Conservation (phyloP, 2,113 vertebrate genomes). For the Bos javanicus region DNA sequence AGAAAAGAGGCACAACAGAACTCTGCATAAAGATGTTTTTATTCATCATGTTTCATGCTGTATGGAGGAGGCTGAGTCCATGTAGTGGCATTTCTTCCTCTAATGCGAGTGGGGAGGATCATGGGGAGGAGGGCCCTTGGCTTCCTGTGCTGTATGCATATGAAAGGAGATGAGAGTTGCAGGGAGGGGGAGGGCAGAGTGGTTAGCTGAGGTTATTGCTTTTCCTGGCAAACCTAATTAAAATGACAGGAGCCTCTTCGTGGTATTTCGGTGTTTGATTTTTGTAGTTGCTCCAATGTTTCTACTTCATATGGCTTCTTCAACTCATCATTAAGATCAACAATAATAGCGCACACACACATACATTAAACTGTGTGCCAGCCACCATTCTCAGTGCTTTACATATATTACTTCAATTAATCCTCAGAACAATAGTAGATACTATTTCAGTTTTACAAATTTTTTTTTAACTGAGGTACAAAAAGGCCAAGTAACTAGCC, state of each 20-base stretch:
- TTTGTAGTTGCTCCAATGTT: background rate
- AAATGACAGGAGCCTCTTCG: constrained; percentile 46
- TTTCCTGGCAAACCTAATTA: constrained; percentile 64
- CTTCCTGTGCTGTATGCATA: background rate
- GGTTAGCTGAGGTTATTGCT: constrained; percentile 45
- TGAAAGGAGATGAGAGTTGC: background rate
- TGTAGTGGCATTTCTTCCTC: constrained; percentile 28
- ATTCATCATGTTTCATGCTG: constrained; percentile 37
- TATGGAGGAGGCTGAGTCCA: constrained; percentile 33
- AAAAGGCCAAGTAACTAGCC: background rate
- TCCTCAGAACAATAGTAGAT: background rate
- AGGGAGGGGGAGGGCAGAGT: constrained; percentile 21
- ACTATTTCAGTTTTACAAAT: background rate
- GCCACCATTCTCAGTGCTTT: background rate
- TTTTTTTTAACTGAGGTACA: background rate
- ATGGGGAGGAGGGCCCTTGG: background rate
- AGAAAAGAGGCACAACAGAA: constrained; percentile 37
- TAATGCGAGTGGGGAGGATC: background rate
- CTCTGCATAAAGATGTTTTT: constrained; percentile 51
- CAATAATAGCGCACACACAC: background rate
- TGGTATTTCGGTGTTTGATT: constrained; percentile 46
- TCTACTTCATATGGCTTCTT: constrained; percentile 4
- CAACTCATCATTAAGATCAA: background rate
- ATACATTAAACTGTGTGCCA: background rate
- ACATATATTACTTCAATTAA: background rate